phyloP scores from a whole-genome alignment of 2,888 invertebrate genomes.

The Drosophila sordidula region DNA sequence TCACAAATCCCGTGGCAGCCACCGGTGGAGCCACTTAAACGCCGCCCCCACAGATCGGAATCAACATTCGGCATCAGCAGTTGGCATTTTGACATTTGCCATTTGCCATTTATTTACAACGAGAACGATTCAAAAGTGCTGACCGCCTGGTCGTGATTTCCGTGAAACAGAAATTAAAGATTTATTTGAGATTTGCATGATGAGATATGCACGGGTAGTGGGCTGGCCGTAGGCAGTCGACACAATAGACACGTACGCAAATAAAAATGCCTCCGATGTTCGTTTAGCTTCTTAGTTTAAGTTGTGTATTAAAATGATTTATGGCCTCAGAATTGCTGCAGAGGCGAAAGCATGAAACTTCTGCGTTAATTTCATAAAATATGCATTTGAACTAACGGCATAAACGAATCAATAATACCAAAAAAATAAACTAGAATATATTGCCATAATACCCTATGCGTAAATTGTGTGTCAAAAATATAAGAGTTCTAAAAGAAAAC shows the following conservation, averaged over 20 bases:
- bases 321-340: slow-evolving; percentile 37
- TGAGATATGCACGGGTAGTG: slow-evolving; percentile 52
- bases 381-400: slow-evolving; percentile 42
- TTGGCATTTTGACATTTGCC: slow-evolving; percentile 35
- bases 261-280: slow-evolving; percentile 70
- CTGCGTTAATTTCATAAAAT: slow-evolving; percentile 61
- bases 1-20: slow-evolving; percentile 18
- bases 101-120: slow-evolving; percentile 20
- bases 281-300: slow-evolving; percentile 40
- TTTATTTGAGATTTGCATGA: slow-evolving; percentile 79
- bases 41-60: slow-evolving; percentile 23
- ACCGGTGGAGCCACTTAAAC: slow-evolving; percentile 4
- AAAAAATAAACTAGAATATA: background rate
- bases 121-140: slow-evolving; percentile 38
- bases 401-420: slow-evolving; percentile 7
- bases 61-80: slow-evolving; percentile 40
- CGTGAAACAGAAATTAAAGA: slow-evolving; percentile 72
- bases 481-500: no score
- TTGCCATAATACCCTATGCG: background rate
- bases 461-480: background rate
- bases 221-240: background rate
- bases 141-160: slow-evolving; percentile 73
- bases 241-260: slow-evolving; percentile 76
- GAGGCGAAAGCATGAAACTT: slow-evolving; percentile 8
- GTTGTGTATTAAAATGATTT: slow-evolving; percentile 73